These are phyloP conservation scores for Drosophila neonasuta DNA, from an alignment of 2,888 invertebrate species.

Conservation along the genomic window DNA sequence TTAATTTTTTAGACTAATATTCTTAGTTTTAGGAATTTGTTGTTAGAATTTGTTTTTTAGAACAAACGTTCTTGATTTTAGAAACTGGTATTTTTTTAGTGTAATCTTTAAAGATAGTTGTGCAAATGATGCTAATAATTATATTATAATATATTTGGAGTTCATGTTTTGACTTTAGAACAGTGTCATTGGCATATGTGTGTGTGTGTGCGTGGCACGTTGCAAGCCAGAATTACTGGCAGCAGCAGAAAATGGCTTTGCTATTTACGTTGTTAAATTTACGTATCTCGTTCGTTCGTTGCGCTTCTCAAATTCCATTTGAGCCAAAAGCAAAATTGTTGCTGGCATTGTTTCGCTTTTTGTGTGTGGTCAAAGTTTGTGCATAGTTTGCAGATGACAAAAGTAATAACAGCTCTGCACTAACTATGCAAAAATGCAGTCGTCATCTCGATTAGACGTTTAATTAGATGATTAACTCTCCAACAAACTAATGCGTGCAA, in stretches of 20 bases:
- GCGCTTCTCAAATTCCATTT: conserved; percentile 2
- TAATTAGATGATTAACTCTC: conserved; percentile 5
- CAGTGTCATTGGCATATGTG: not conserved
- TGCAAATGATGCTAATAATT: too few species aligned
- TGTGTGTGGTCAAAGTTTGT: not conserved
- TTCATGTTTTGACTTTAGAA: not conserved
- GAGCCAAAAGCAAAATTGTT: conserved; percentile 4
- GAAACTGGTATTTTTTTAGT: too few species aligned
- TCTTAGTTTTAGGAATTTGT: too few species aligned
- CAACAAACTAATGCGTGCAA: not conserved
- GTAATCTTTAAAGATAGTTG: too few species aligned
- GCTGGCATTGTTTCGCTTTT: not conserved
- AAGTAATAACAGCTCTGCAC: not conserved
- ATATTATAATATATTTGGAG: too few species aligned
- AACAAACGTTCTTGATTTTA: too few species aligned
- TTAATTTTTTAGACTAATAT: too few species aligned
- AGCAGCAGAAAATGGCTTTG: not conserved
- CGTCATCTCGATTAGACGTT: conserved; percentile 6
- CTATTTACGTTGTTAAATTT: not conserved
- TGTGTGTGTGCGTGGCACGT: not conserved
- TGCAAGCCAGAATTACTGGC: not conserved
- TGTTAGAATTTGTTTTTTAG: too few species aligned
- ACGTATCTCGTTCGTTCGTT: not conserved
- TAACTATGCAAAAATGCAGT: not conserved
- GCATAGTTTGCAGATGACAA: conserved; percentile 4